These are phyloP conservation scores for Fistularia tabacaria DNA, from an alignment of 2,797 vertebrate genomes.

Conservation along the genomic window DNA sequence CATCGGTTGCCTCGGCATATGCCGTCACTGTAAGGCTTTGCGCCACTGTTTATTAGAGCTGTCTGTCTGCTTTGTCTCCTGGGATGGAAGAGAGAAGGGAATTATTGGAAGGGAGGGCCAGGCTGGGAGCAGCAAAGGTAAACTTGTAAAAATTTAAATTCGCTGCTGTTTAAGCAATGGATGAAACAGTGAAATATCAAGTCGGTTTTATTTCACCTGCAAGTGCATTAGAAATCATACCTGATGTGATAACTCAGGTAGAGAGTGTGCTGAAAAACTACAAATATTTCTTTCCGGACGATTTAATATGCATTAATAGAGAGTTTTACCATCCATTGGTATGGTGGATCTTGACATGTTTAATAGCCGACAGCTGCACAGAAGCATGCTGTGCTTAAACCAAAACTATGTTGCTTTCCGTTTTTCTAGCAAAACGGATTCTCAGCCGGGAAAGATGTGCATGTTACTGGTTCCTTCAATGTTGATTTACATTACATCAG, in stretches of 20 bases:
- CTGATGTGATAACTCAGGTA: neutral
- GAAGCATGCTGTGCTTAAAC: too few species aligned
- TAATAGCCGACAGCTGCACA: too few species aligned
- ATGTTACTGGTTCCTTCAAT: too few species aligned
- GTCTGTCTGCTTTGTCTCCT: constrained; percentile 63
- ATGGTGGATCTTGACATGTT: too few species aligned
- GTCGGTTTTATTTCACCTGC: constrained; percentile 27
- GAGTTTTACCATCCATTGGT: too few species aligned
- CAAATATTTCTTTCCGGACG: neutral
- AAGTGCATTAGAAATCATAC: constrained; percentile 19
- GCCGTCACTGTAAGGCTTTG: constrained; percentile 55
- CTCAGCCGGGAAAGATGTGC: too few species aligned
- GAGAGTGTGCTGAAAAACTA: neutral
- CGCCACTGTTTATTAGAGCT: constrained; percentile 66
- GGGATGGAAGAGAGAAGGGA: constrained; percentile 41
- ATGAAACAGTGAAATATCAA: constrained; percentile 30
- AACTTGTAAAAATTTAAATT: constrained; percentile 64
- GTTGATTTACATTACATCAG: too few species aligned
- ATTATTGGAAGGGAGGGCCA: constrained; percentile 29
- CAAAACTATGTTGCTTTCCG: too few species aligned
- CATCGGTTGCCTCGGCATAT: constrained; percentile 57
- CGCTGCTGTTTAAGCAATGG: constrained; percentile 30
- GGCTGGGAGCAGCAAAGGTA: constrained; percentile 48
- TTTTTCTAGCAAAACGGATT: too few species aligned
- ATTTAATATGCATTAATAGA: too few species aligned